Conservation (phyloP, 2,888 invertebrate genomes). For the Lycaena phlaeas region DNA sequence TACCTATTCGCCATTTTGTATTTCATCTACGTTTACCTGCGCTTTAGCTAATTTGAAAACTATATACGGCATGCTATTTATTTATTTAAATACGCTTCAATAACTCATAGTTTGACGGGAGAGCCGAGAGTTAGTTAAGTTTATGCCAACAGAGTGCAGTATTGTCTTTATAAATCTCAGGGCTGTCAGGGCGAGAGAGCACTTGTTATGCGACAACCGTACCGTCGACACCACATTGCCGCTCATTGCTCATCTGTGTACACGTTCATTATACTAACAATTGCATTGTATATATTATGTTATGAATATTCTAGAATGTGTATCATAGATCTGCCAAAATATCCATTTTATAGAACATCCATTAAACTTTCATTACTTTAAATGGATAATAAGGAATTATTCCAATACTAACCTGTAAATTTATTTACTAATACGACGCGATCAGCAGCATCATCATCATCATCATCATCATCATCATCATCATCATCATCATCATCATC, state of each 20-base stretch:
- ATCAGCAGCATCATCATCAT: no score
- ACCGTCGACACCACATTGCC: conserved; percentile 7
- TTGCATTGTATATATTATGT: no score
- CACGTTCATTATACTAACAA: conserved; percentile 11
- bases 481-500: no score
- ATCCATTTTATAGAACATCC: no score
- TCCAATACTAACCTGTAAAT: no score
- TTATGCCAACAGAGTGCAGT: conserved; percentile 1
- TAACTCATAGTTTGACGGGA: not conserved
- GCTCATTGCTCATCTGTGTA: conserved; percentile 18
- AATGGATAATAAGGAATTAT: no score
- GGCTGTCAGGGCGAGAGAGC: conserved; percentile 11
- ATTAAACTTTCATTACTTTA: no score
- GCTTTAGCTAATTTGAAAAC: not conserved
- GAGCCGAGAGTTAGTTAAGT: not conserved
- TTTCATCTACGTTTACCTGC: not conserved
- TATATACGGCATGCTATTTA: not conserved
- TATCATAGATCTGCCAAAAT: no score
- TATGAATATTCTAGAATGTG: no score
- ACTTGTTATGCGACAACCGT: conserved; percentile 19
- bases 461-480: no score
- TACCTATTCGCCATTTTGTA: no score
- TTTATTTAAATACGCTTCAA: not conserved
- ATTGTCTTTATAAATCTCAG: conserved; percentile 6
- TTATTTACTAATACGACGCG: no score